Percentiles rank a stretch among this genome's conserved stretches.
Evolutionary conservation across 2,113 vertebrate species (phyloP).

Genomic region (Perca schrenkii): DNA sequence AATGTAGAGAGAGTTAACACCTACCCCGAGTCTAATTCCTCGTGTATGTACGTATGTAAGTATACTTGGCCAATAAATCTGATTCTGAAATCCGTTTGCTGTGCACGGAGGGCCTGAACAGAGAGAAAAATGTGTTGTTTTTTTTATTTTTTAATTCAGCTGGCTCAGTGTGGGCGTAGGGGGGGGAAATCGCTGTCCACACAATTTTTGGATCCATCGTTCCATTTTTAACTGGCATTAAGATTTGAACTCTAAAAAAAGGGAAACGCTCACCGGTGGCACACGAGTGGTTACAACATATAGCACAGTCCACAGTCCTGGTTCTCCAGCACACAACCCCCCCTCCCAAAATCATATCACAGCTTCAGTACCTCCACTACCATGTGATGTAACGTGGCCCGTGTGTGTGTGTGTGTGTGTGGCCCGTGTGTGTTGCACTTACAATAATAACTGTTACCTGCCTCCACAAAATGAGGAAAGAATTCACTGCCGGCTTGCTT

Average conservation of each 20-base stretch:
- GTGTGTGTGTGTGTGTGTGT: neutral
- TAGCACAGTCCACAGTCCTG: neutral
- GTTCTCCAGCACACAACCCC: neutral
- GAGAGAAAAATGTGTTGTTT: slow-evolving; percentile 24
- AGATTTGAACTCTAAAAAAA: slow-evolving; percentile 13
- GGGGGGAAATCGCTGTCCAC: slow-evolving; percentile 16
- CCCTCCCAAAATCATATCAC: slow-evolving; percentile 10
- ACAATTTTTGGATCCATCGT: slow-evolving; percentile 9
- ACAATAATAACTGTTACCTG: neutral
- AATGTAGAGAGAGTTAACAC: no score
- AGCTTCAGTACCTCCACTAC: neutral
- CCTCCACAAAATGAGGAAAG: slow-evolving; percentile 8
- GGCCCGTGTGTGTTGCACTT: neutral
- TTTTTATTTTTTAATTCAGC: slow-evolving; percentile 16
- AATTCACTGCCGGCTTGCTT: neutral
- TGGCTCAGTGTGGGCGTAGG: slow-evolving; percentile 35
- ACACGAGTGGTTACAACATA: neutral
- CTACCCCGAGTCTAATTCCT: no score
- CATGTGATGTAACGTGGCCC: no score
- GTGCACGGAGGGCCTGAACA: neutral
- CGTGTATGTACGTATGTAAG: no score
- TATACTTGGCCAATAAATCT: no score
- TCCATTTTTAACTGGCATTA: slow-evolving; percentile 25
- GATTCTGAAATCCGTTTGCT: neutral
- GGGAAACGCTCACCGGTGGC: neutral